Percentiles rank a stretch among this genome's conserved stretches.
phyloP scores from a whole-genome alignment of 1,140 invertebrate genomes.

The Euglossa dilemma region DNA sequence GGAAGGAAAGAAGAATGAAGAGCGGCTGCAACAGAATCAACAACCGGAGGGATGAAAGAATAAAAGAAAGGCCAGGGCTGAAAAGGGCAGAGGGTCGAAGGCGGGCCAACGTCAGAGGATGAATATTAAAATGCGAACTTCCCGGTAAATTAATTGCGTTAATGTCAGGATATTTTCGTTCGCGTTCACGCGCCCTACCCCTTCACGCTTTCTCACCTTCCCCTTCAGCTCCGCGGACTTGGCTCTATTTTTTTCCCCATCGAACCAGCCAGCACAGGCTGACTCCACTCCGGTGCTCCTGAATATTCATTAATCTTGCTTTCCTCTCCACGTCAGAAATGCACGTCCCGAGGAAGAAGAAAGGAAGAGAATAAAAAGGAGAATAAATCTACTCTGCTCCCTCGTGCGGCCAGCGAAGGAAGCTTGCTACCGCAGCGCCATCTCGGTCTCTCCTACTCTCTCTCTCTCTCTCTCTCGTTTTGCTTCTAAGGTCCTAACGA shows the following conservation, averaged over 20 bases:
- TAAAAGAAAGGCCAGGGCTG: neutral
- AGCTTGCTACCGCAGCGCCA: neutral
- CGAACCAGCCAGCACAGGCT: conserved; percentile 46
- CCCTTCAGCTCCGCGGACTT: neutral
- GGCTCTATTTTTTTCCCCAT: conserved; percentile 53
- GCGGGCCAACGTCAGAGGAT: conserved; percentile 59
- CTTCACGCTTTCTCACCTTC: conserved; percentile 10
- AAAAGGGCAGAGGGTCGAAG: neutral
- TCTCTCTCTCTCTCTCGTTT: neutral
- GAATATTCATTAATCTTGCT: conserved; percentile 76
- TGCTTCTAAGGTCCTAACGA: conserved; percentile 41
- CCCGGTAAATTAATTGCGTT: conserved; percentile 76
- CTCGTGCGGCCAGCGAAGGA: neutral
- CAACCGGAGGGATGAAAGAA: neutral
- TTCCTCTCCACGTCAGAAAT: conserved; percentile 61
- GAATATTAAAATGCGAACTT: conserved; percentile 77
- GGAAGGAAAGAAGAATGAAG: neutral
- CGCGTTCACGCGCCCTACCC: neutral
- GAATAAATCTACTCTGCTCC: conserved; percentile 48
- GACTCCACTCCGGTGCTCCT: conserved; percentile 59
- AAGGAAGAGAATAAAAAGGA: conserved; percentile 34
- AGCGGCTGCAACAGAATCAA: neutral
- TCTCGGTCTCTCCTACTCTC: neutral
- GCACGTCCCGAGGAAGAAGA: conserved; percentile 49
- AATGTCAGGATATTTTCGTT: conserved; percentile 75